Percentiles rank a stretch among this genome's conserved stretches.
Conservation (phyloP, 2,797 vertebrate species). For the Halcyon leucocephala region DNA sequence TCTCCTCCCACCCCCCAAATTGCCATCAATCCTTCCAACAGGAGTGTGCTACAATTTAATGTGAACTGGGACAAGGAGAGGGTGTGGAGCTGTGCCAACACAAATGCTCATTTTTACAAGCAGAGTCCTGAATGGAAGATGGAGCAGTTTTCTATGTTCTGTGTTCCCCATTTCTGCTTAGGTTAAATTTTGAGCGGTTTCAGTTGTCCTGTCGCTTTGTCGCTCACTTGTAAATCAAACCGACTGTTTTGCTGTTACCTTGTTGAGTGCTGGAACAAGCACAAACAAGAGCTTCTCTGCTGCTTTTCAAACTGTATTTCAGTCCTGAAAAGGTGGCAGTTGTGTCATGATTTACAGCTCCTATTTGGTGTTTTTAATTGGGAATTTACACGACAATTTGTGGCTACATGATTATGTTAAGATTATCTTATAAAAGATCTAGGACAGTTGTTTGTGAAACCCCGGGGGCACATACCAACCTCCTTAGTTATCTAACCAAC, state of each 20-base stretch:
- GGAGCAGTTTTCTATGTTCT: background rate
- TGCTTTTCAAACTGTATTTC: background rate
- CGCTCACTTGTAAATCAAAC: background rate
- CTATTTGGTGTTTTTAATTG: slow-evolving; percentile 73
- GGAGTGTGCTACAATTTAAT: background rate
- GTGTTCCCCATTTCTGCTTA: background rate
- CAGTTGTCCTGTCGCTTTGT: background rate
- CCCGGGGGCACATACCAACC: slow-evolving; percentile 78
- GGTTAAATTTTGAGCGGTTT: background rate
- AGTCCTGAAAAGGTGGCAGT: slow-evolving; percentile 39
- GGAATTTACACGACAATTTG: slow-evolving; percentile 75
- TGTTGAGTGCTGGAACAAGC: background rate
- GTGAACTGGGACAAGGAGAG: slow-evolving; percentile 26
- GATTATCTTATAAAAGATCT: slow-evolving; percentile 74
- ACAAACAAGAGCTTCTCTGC: slow-evolving; percentile 7
- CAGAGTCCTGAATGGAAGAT: background rate
- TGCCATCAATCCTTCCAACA: slow-evolving; percentile 8
- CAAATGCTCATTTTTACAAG: slow-evolving; percentile 20
- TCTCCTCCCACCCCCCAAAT: slow-evolving; percentile 3
- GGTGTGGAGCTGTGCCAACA: slow-evolving; percentile 24
- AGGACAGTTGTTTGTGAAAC: slow-evolving; percentile 73
- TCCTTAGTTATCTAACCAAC: slow-evolving; percentile 81
- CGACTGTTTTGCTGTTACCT: background rate
- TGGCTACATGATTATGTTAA: slow-evolving; percentile 82
- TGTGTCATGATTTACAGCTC: slow-evolving; percentile 63